phyloP scores from a whole-genome alignment of 2,888 invertebrate species.

The Epiperipatus broadwayi region DNA sequence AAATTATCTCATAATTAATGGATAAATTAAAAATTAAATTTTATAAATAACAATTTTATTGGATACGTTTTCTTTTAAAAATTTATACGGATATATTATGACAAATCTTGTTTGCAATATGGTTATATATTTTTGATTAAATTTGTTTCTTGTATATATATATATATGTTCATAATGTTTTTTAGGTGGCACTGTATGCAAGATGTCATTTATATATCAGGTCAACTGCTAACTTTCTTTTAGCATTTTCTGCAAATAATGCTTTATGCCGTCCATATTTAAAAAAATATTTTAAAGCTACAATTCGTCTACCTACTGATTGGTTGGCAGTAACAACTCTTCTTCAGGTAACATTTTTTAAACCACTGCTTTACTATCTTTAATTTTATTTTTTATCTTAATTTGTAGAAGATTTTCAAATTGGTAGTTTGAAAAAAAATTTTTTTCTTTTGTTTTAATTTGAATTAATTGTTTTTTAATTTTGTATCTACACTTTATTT shows the following conservation, averaged over 20 bases:
- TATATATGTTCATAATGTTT: slow-evolving; percentile 10
- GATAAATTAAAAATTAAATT: no score
- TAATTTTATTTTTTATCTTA: no score
- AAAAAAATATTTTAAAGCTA: slow-evolving; percentile 27
- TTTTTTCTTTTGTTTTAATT: not conserved
- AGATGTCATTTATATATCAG: slow-evolving; percentile 31
- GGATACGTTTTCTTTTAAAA: no score
- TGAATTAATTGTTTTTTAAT: not conserved
- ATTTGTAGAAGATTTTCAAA: not conserved
- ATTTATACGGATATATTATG: no score
- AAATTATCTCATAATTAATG: no score
- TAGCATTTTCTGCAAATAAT: slow-evolving; percentile 27
- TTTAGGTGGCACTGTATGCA: slow-evolving; percentile 31
- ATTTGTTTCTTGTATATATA: no score
- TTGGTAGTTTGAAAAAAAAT: not conserved
- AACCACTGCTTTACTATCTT: no score
- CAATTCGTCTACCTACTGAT: slow-evolving; percentile 31
- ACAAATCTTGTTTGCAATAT: no score
- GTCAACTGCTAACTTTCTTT: slow-evolving; percentile 29
- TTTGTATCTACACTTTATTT: no score
- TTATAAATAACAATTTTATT: no score
- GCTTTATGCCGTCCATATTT: slow-evolving; percentile 26
- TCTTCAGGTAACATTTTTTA: slow-evolving; percentile 24
- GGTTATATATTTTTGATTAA: no score
- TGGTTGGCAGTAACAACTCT: slow-evolving; percentile 33